Evolutionary conservation across 2,113 vertebrate genomes (phyloP).

Genomic region (Menura novaehollandiae): DNA sequence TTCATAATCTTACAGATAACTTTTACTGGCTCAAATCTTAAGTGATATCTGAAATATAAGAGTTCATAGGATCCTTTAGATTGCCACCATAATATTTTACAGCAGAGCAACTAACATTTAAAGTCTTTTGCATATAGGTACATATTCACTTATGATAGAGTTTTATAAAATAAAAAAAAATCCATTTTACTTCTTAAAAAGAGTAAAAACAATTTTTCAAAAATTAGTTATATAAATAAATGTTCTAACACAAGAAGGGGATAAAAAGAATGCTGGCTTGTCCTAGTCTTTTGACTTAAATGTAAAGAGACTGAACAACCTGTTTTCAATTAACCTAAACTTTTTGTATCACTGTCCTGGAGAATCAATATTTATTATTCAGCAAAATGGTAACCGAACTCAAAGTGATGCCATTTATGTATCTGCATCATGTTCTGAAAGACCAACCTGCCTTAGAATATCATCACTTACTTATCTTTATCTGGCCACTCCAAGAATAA

Average conservation of each 20-base stretch:
- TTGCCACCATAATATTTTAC: neutral
- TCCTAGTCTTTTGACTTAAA: neutral
- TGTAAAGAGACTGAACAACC: neutral
- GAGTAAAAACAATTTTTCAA: fast-evolving
- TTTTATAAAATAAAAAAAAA: neutral
- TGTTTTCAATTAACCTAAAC: neutral
- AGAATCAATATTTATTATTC: neutral
- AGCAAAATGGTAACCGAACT: neutral
- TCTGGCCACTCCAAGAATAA: neutral
- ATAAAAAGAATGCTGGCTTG: neutral
- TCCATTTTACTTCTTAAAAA: neutral
- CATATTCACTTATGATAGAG: neutral
- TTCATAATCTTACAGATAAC: neutral
- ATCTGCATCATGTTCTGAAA: neutral
- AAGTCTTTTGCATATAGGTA: neutral
- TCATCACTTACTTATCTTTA: neutral
- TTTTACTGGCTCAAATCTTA: neutral
- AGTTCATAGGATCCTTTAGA: neutral
- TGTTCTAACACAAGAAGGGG: neutral
- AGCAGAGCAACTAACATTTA: neutral
- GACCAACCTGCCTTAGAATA: neutral
- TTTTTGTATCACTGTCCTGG: neutral
- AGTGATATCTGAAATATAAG: neutral
- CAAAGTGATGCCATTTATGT: neutral
- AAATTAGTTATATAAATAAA: neutral